Conservation (phyloP, 2,113 vertebrate species). For the Felis chaus region DNA sequence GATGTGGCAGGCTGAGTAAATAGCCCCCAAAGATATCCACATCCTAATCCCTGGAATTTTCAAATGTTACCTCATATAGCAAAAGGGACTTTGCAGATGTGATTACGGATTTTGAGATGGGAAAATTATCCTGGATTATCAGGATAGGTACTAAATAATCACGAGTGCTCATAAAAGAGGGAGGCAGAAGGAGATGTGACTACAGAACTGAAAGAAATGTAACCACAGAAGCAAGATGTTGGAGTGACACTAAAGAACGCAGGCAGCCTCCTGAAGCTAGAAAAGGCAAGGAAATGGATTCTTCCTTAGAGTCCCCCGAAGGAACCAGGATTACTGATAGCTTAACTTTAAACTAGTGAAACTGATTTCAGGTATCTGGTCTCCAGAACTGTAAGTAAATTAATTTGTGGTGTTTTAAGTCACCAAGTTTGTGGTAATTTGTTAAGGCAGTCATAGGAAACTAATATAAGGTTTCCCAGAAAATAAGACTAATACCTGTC, state of each 20-base stretch:
- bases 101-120: background rate
- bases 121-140: background rate
- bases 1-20: background rate
- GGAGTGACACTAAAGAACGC: background rate
- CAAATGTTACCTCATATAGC: background rate
- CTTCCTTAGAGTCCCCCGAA: background rate
- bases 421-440: background rate
- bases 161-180: background rate
- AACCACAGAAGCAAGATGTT: background rate
- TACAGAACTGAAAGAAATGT: background rate
- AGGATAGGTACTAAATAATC: background rate
- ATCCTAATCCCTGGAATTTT: background rate
- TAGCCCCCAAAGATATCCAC: background rate
- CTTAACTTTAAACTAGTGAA: background rate
- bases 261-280: background rate
- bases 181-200: background rate
- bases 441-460: slow-evolving; percentile 19
- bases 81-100: background rate
- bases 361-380: background rate
- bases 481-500: background rate
- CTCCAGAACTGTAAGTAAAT: background rate
- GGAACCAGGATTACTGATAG: background rate
- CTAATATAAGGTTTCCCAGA: background rate
- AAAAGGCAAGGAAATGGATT: slow-evolving; percentile 16
- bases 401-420: background rate